A percentile compares a stretch with the other conserved stretches of the same genome.
phyloP scores from a whole-genome alignment of 2,888 invertebrate genomes.

The Orthosia incerta region DNA sequence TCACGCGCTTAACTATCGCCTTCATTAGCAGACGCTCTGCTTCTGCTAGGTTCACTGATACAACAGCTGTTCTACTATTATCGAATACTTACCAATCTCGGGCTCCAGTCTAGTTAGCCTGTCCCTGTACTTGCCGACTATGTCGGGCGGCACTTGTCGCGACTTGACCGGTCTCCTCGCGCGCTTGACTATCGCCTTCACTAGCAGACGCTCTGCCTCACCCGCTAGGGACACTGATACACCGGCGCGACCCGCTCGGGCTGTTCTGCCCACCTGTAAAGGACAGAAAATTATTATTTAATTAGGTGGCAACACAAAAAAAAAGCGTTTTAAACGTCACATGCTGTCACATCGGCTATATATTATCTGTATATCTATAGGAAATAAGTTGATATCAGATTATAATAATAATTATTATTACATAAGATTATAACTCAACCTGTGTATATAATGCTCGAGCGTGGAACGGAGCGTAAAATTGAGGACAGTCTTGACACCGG shows the following conservation, averaged over 20 bases:
- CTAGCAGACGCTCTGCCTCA: constrained; percentile 97
- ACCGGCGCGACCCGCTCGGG: constrained; percentile 98
- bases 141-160: constrained; percentile 96
- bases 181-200: constrained; percentile 97
- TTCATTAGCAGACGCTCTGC: too few species aligned
- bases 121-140: constrained; percentile 96
- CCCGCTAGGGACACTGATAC: constrained; percentile 98
- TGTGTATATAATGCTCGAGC: too few species aligned
- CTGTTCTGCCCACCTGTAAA: constrained; percentile 96
- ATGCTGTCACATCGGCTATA: too few species aligned
- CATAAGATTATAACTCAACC: too few species aligned
- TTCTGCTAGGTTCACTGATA: too few species aligned
- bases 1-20: too few species aligned
- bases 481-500: too few species aligned
- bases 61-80: too few species aligned
- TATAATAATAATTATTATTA: too few species aligned
- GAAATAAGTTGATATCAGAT: too few species aligned
- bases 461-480: too few species aligned
- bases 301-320: neutral
- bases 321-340: constrained; percentile 71
- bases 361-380: too few species aligned
- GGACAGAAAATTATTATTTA: neutral
- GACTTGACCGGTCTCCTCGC: constrained; percentile 96
- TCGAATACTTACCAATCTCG: constrained; percentile 92
- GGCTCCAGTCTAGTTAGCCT: constrained; percentile 94